Percentiles rank a stretch among this genome's conserved stretches.
Conservation (phyloP, 2,797 vertebrate species). For the Serranus cabrilla region DNA sequence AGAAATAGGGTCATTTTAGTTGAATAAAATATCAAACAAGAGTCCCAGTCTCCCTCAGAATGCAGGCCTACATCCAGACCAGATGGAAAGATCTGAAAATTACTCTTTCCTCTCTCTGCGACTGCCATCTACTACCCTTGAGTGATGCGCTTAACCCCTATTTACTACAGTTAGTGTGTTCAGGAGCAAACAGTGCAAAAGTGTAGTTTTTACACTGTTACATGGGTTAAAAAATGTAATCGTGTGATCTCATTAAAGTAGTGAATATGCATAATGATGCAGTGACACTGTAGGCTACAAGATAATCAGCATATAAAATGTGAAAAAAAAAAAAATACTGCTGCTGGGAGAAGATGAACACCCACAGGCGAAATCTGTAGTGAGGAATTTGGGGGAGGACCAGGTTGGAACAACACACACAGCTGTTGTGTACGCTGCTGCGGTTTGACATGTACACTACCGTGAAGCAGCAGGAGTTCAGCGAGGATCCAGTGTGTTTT, state of each 20-base stretch:
- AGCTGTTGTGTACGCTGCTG: conserved; percentile 1
- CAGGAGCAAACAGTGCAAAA: conserved; percentile 17
- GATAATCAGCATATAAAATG: conserved; percentile 6
- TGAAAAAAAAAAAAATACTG: neutral
- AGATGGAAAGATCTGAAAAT: conserved; percentile 53
- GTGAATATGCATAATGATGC: neutral
- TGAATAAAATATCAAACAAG: conserved; percentile 57
- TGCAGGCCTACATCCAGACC: conserved; percentile 39
- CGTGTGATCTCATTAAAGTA: neutral
- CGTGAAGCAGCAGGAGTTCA: neutral
- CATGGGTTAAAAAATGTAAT: neutral
- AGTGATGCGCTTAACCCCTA: conserved; percentile 42
- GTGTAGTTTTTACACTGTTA: neutral
- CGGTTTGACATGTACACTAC: neutral
- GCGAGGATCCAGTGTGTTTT: neutral
- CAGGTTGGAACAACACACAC: neutral
- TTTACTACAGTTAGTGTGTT: conserved; percentile 18
- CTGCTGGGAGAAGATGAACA: conserved; percentile 5
- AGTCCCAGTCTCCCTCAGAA: conserved; percentile 26
- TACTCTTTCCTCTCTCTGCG: conserved; percentile 31
- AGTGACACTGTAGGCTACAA: neutral
- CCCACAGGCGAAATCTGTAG: neutral
- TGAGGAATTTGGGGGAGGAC: neutral
- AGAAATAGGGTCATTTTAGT: conserved; percentile 52
- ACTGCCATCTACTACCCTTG: conserved; percentile 33